Evolutionary conservation across 1,140 invertebrate species (phyloP), one percentile per base, ranked within the genome.

Genomic region (Drosophila tropicalis): DNA sequence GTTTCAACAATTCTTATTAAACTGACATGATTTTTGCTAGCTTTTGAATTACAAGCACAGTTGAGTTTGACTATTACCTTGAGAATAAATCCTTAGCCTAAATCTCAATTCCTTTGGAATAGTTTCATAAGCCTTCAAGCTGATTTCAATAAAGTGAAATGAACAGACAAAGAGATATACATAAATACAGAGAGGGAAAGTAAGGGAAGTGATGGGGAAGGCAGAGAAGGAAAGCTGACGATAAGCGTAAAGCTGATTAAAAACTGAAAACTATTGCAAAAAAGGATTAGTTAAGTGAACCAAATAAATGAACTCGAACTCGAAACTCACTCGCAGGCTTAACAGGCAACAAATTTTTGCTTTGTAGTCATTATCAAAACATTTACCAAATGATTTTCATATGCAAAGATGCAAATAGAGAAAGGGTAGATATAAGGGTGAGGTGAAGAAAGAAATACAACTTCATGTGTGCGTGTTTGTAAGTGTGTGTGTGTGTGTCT

Each of bases 261-360:
- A 80, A 85, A 72, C 44, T 73, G 85, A 76, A 84, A 90, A 90
- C 84, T 90, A 90, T 90, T 90, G 82, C 81, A 57, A 70, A 85
- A 86, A 85, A 75, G 85, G 85, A 90, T 90, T 90, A 90, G 86
- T 86, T 81, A 90, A 90, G 85, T 90, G 85, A 90, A 90, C 85
- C 85, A 85, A 90, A 81, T 85, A 90, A 90, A 85, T 90, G 84
- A 89, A 84, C 81, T 89, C 85, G 73, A 51, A 51, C 44, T 51
- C 17, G n/a, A 15, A 44, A 17, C n/a, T 44, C 15, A 22, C 44
- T 51, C 44, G 44, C 17, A 51, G 44, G 85, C 84, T 89, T 79
- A 89, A 71, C 77, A 90, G 78, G 44, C 44, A 51, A 22, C 44
- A 79, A 77, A 73, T 89, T 89, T 84, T 51, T 51, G 44, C 84